Evolutionary conservation across 2,797 vertebrate genomes (phyloP), one percentile per base, ranked within the genome.

Genomic region (Corythornis leucogaster): DNA sequence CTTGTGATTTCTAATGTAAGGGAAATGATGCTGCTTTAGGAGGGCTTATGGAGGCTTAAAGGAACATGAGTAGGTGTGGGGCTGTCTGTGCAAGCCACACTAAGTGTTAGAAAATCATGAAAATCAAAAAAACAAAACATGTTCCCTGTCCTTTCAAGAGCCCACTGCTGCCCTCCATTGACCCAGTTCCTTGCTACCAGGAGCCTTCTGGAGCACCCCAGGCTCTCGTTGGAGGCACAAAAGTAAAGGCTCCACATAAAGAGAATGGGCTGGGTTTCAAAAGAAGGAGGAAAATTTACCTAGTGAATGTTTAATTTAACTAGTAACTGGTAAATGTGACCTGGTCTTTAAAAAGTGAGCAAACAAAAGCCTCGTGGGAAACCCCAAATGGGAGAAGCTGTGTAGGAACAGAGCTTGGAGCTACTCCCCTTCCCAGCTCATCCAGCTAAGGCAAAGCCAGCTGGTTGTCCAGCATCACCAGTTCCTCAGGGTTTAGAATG

Each of bases 351-450:
- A 83, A 76, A 58, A 73, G 22, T 6, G 67, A 45, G 9, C 30
- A 66, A 33, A 26, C 5, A 7, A 48, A 90, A 86, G 80, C 15
- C 30, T 46, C 24, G 13, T 61, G 8, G 45, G 26, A 85, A 80
- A 54, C 0, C 6, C 15, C 17, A 38, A 59, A 74, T 33, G 8
- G 30, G 33, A 63, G 58, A 54, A 85, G 51, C 45, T n/a, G 5
- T 30, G 17, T n/a, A 77, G 69, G n/a, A 87, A 19, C 0, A 0
- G 30, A 79, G 55, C 55, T 91, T 3, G 1, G 38, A 77, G 15
- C 25, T 35, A 16, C 22, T 38, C 63, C 88, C 55, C 28, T 66
- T 55, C 43, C 28, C 50, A 64, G 2, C 11, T 30, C 4, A 0
- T 35, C 42, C 45, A 62, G 18, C 9, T 78, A 61, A 85, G 33